Conservation (phyloP, 2,888 invertebrate genomes). For the Taphrorychus bicolor region DNA sequence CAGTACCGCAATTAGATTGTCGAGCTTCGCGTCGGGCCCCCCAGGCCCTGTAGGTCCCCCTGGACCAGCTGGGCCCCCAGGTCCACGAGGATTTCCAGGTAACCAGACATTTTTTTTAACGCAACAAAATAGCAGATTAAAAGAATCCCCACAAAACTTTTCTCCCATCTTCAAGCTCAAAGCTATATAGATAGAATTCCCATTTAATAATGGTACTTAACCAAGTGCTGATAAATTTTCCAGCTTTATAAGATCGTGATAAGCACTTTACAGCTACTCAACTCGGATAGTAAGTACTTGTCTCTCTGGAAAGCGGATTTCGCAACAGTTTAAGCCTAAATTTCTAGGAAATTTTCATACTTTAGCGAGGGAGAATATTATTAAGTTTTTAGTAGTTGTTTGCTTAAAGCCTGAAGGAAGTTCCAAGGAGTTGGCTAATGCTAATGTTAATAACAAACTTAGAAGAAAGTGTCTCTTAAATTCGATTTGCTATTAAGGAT, state of each 20-base stretch:
- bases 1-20: conserved; percentile 62
- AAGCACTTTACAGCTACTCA: background rate
- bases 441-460: background rate
- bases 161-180: too few species aligned
- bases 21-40: conserved; percentile 64
- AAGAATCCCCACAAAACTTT: too few species aligned
- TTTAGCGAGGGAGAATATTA: background rate
- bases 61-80: conserved; percentile 60
- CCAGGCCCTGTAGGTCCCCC: conserved; percentile 62
- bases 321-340: background rate
- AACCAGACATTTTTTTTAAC: too few species aligned
- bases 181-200: background rate
- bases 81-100: conserved; percentile 61
- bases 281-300: background rate
- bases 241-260: background rate
- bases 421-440: background rate
- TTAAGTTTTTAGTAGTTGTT: background rate
- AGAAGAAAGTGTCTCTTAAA: background rate
- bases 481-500: too few species aligned
- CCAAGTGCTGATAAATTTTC: background rate
- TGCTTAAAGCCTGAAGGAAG: background rate
- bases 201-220: background rate
- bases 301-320: background rate
- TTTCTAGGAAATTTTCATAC: background rate
- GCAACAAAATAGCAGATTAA: too few species aligned